phyloP scores from a whole-genome alignment of 2,888 invertebrate species.

The Eurytoma adleriae region DNA sequence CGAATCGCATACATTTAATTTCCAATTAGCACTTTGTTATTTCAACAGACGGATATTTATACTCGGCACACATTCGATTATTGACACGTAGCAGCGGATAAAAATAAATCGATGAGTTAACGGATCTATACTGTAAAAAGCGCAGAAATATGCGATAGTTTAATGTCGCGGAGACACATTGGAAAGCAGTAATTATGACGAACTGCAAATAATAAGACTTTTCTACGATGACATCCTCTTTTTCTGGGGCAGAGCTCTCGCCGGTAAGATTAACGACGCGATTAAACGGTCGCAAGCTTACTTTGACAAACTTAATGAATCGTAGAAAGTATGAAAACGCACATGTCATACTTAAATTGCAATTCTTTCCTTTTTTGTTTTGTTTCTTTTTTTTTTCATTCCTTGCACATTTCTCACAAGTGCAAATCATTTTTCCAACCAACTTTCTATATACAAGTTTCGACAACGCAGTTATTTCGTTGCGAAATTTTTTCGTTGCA shows the following conservation, averaged over 20 bases:
- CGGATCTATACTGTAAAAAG: neutral
- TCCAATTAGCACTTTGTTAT: too few species aligned
- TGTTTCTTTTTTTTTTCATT: neutral
- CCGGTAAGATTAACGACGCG: slow-evolving; percentile 37
- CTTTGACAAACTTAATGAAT: slow-evolving; percentile 42
- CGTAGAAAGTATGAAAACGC: slow-evolving; percentile 34
- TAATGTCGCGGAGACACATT: neutral
- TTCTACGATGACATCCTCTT: slow-evolving; percentile 30
- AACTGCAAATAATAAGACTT: slow-evolving; percentile 18
- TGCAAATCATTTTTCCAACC: neutral
- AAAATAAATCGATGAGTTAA: neutral
- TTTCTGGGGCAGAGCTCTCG: slow-evolving; percentile 33
- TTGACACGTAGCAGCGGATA: too few species aligned
- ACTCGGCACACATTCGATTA: too few species aligned
- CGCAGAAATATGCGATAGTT: neutral
- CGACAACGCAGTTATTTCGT: neutral
- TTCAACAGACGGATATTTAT: too few species aligned
- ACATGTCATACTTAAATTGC: neutral
- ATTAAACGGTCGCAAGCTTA: slow-evolving; percentile 26
- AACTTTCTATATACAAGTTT: neutral
- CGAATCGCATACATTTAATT: too few species aligned
- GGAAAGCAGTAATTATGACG: slow-evolving; percentile 36
- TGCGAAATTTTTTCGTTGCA: neutral
- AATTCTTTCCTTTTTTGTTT: slow-evolving; percentile 1
- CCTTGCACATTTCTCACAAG: neutral